Evolutionary conservation across 2,888 invertebrate species (phyloP).

Genomic region (Apamea monoglypha): DNA sequence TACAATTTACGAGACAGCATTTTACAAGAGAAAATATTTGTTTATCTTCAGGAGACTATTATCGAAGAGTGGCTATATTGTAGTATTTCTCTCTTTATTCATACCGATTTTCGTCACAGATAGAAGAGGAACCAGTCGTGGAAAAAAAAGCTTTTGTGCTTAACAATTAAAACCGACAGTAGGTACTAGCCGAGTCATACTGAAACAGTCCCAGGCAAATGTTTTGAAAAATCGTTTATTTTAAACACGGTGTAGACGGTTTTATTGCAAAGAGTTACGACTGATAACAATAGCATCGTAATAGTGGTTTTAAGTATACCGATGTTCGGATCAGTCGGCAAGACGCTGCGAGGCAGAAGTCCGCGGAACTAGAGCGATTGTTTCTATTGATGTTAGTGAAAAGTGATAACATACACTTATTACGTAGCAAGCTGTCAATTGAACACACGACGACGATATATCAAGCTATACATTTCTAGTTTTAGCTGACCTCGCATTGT

Average conservation of each 20-base stretch:
- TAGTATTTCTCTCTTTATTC: background rate
- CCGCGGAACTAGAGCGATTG: background rate
- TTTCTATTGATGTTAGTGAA: background rate
- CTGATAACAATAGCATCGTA: constrained; percentile 47
- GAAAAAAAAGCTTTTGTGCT: background rate
- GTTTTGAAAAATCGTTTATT: constrained; percentile 40
- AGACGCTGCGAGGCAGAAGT: constrained; percentile 5
- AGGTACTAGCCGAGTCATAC: background rate
- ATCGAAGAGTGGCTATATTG: background rate
- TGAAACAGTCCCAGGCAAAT: constrained; percentile 6
- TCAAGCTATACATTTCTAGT: no score
- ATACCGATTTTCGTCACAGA: background rate
- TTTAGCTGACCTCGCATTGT: no score
- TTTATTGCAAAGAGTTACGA: constrained; percentile 50
- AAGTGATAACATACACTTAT: background rate
- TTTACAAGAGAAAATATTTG: background rate
- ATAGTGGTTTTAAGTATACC: constrained; percentile 39
- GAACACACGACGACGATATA: no score
- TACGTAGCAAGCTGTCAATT: background rate
- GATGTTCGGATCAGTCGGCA: constrained; percentile 15
- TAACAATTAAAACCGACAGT: constrained; percentile 2
- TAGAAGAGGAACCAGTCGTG: background rate
- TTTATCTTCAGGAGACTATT: background rate
- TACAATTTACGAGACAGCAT: background rate
- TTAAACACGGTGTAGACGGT: constrained; percentile 37